A percentile compares a stretch with the other conserved stretches of the same genome.
Evolutionary conservation across 2,113 vertebrate species (phyloP).

Genomic region (Dicaeum eximium): DNA sequence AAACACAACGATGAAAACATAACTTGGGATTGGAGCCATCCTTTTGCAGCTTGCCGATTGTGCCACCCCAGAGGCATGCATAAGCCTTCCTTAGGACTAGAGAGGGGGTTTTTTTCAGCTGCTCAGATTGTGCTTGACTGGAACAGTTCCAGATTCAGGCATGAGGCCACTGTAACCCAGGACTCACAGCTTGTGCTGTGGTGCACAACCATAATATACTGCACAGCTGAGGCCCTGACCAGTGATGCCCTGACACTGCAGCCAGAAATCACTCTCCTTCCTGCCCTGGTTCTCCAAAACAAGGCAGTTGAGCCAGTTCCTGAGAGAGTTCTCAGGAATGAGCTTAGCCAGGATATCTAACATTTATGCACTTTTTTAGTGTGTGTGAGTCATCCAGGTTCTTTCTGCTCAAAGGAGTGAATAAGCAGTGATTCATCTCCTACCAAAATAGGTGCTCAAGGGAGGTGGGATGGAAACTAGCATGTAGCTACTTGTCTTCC

Average conservation of each 20-base stretch:
- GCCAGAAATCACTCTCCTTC: neutral
- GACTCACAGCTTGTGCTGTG: neutral
- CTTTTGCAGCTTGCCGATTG: neutral
- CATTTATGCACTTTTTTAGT: neutral
- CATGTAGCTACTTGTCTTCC: neutral
- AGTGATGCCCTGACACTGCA: too few relatives aligned
- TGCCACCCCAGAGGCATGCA: neutral
- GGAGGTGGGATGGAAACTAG: neutral
- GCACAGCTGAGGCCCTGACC: neutral
- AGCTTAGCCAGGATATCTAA: neutral
- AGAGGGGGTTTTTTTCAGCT: neutral
- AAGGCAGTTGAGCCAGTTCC: fast-evolving
- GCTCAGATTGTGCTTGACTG: neutral
- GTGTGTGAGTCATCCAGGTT: slow-evolving; percentile 3
- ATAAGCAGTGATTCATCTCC: slow-evolving; percentile 21
- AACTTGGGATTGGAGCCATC: neutral
- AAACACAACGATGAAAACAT: neutral
- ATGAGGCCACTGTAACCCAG: neutral
- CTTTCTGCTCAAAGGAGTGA: neutral
- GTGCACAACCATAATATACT: neutral
- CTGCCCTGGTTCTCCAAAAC: neutral
- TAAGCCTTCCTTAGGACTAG: neutral
- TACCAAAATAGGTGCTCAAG: neutral
- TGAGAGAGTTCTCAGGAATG: neutral
- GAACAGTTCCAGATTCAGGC: neutral